Percentiles rank a stretch among this genome's conserved stretches.
These are phyloP conservation scores for Chrysochloris asiatica DNA, from an alignment of 2,113 vertebrate genomes.

Conservation along the genomic window DNA sequence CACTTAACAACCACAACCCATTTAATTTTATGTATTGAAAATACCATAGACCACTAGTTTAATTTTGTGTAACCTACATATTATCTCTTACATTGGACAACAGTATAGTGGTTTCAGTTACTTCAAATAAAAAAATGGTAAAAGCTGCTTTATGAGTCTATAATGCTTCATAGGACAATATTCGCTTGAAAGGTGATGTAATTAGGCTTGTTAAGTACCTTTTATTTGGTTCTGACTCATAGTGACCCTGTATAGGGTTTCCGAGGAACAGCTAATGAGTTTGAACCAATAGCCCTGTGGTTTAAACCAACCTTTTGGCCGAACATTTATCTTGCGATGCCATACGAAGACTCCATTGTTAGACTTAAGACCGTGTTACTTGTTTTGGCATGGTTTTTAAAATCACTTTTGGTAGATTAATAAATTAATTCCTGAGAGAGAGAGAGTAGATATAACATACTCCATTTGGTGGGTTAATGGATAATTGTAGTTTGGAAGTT, in stretches of 20 bases:
- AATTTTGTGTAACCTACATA: not conserved
- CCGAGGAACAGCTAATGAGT: no score
- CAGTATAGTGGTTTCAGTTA: not conserved
- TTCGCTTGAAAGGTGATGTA: not conserved
- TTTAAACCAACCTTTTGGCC: no score
- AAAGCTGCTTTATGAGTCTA: not conserved
- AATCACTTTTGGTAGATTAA: no score
- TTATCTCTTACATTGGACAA: not conserved
- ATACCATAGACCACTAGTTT: not conserved
- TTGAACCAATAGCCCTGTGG: no score
- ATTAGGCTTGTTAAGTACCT: no score
- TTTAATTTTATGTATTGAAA: conserved; percentile 46
- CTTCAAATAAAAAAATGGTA: not conserved
- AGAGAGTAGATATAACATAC: not conserved
- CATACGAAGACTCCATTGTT: no score
- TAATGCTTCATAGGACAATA: not conserved
- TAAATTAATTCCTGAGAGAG: not conserved
- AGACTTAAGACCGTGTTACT: no score
- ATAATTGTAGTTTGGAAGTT: not conserved
- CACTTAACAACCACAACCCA: conserved; percentile 1
- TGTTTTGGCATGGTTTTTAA: no score
- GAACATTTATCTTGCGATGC: no score
- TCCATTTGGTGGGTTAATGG: not conserved
- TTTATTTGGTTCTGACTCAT: no score
- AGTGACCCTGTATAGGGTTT: no score